Base-by-base conservation (phyloP, 1,140 invertebrate genomes). In the Episyrphus balteatus region DNA sequence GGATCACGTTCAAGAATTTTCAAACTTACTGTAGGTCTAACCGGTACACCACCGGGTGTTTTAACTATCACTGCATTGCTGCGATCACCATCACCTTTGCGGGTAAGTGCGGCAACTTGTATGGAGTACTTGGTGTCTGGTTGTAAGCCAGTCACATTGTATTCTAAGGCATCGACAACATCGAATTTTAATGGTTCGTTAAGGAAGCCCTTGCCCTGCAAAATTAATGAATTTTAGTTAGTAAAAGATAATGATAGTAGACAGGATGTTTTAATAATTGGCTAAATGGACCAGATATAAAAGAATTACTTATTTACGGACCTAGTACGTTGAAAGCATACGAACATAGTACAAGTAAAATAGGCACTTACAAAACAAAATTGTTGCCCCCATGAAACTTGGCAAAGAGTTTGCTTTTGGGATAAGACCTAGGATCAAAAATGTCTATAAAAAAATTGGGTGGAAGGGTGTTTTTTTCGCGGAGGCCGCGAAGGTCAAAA, bases 1-100 rank as follows among this genome's bases (percentile, higher is more conserved):
- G 88, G 87, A 51, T 92, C 87, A 51, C 85, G 77, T 60, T 87
- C 81, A 50, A 89, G 73, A 31, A 89, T 78, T 62, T 92, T 92
- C 14, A 93, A 73, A 55, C 77, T 88, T 15, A 93, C 78, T 34
- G 81, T 80, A n/a, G 91, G 90, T 55, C 84, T 75, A 46, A 86
- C 86, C 13, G 92, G 91, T 36, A 95, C 92, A 55, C 94, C 93
- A 10, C 93, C 93, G 15, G 89, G 91, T 3, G 93, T 98, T 68
- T 80, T 85, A 0, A 93, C 82, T 37, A 80, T 80, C 40, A 85
- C 82, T 3, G 88, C 84, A 46, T 77, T 68, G 59, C 91, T 95
- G 44, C 92, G 73, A 60, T 88, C 82, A 3, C 94, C 94, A 68
- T 98, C 93, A 5, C 93, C 93, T 70, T 94, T 96, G 40, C 93